These are phyloP conservation scores for Stratiomys singularior DNA, from an alignment of 2,888 invertebrate species.

Conservation along the genomic window DNA sequence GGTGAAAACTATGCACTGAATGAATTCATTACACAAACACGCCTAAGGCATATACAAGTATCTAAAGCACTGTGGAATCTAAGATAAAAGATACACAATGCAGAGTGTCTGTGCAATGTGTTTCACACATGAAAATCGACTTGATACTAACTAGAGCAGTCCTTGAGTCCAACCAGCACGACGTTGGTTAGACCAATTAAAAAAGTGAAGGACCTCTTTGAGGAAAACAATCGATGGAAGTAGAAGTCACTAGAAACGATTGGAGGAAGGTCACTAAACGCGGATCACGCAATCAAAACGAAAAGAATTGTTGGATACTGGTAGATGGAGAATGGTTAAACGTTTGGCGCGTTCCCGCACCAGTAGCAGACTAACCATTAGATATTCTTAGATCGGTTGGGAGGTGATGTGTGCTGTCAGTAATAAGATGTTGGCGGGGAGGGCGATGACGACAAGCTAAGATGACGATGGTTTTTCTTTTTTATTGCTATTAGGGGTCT, in stretches of 20 bases:
- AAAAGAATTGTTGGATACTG: not conserved
- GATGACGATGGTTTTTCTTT: no score
- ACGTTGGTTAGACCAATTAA: not conserved
- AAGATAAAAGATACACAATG: not conserved
- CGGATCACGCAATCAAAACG: conserved; percentile 20
- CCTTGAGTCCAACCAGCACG: not conserved
- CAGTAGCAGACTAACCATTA: not conserved
- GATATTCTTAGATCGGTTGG: not conserved
- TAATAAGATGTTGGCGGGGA: not conserved
- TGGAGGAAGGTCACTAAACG: conserved; percentile 1
- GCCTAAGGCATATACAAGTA: not conserved
- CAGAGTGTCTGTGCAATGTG: not conserved
- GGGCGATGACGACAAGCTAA: not conserved
- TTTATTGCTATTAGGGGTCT: no score
- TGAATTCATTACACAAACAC: not conserved
- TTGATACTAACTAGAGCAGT: not conserved
- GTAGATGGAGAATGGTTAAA: conserved; percentile 1
- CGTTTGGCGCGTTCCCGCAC: conserved; percentile 5
- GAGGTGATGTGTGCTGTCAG: not conserved
- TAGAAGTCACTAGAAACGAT: not conserved
- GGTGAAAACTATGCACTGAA: not conserved
- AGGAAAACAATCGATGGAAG: conserved; percentile 19
- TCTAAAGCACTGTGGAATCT: not conserved
- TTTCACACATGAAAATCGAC: not conserved
- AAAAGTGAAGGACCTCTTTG: conserved; percentile 27